Evolutionary conservation across 1,140 invertebrate genomes (phyloP).

Genomic region (Drosophila grimshawi): DNA sequence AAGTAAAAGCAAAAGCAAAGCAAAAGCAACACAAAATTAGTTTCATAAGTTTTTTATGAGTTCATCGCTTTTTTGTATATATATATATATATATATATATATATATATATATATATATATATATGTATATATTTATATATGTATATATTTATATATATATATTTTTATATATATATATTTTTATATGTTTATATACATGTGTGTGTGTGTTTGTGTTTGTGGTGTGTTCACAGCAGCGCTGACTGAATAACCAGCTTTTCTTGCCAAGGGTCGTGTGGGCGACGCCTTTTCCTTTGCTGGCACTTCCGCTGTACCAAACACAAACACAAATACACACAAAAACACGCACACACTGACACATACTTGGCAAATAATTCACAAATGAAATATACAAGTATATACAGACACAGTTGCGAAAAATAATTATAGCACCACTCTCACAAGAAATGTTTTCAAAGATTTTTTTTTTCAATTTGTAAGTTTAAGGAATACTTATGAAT

Average conservation of each 20-base stretch:
- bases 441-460: too few relatives aligned
- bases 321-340: constrained; percentile 14
- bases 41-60: constrained; percentile 83
- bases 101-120: too few relatives aligned
- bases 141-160: constrained; percentile 7
- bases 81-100: too few relatives aligned
- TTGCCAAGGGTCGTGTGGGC: constrained; percentile 78
- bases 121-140: constrained; percentile 1
- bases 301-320: constrained; percentile 60
- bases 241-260: constrained; percentile 77
- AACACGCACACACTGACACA: constrained; percentile 12
- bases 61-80: constrained; percentile 76
- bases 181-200: neutral
- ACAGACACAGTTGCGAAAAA: too few relatives aligned
- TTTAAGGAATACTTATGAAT: too few relatives aligned
- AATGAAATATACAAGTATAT: constrained; percentile 52
- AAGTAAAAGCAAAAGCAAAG: constrained; percentile 78
- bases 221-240: constrained; percentile 52
- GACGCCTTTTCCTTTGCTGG: constrained; percentile 49
- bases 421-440: too few relatives aligned
- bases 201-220: constrained; percentile 19
- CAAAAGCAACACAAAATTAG: constrained; percentile 81
- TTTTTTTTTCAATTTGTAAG: too few relatives aligned
- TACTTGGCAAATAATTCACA: constrained; percentile 71
- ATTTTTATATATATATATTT: constrained; percentile 21